A percentile compares a stretch with the other conserved stretches of the same genome.
Evolutionary conservation across 2,797 vertebrate species (phyloP).

Genomic region (Carcharodon carcharias): DNA sequence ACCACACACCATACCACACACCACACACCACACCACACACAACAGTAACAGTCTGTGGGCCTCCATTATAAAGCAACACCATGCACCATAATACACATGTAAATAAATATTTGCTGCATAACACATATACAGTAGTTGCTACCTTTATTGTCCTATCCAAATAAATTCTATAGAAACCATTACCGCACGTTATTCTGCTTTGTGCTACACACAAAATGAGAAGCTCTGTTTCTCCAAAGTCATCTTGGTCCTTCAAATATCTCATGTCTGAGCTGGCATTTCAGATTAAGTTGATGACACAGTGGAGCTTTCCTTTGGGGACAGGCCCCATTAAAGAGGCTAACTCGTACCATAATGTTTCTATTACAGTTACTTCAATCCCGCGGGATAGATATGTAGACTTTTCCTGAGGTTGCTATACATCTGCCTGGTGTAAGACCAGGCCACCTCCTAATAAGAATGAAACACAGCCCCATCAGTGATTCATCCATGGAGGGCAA

Average conservation of each 20-base stretch:
- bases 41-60: background rate
- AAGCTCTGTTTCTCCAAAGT: background rate
- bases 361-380: background rate
- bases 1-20: background rate
- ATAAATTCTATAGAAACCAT: background rate
- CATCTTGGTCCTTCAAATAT: background rate
- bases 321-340: background rate
- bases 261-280: background rate
- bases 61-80: background rate
- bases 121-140: background rate
- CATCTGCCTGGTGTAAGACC: background rate
- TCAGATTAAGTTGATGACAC: background rate
- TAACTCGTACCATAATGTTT: background rate
- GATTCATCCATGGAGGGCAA: background rate
- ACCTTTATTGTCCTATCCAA: background rate
- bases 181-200: background rate
- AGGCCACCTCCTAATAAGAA: background rate
- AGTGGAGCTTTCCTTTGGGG: background rate
- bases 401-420: background rate
- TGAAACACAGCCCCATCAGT: background rate
- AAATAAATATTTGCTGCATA: background rate
- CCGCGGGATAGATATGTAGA: background rate
- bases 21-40: no score
- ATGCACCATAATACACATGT: background rate
- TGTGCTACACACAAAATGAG: background rate